Base-by-base conservation (phyloP, 2,888 invertebrate species). In the Danaus chrysippus region DNA sequence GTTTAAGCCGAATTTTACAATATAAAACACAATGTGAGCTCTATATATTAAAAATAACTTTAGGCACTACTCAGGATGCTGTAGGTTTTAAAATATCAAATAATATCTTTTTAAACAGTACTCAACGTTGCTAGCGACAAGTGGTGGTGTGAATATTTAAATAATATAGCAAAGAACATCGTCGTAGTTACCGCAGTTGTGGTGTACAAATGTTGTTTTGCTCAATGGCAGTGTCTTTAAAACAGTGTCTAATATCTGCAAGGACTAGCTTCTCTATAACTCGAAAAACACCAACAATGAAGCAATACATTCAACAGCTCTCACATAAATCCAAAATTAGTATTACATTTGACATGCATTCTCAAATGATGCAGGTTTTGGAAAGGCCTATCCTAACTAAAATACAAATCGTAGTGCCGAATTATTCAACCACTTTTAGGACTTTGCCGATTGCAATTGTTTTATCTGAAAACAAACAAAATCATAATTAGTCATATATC, bases 401-500 rank as follows among this genome's bases (percentile, higher is more conserved):
- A 86, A 87, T 90, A 89, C 84, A 85, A 84, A 77, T 82, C 73
- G 77, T 86, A 86, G 86, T 86, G 87, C 86, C 86, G 84, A 72
- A 87, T 92, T 95, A 98, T 91, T 97, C 97, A 82, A 97, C 92
- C 86, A 98, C 96, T 93, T 98, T 98, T 87, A 98, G 94, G 90
- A 98, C 98, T 93, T 99, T 99, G 80, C 99, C 99, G 86, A 99
- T 99, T 76, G 99, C 99, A 92, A 99, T 99, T 63, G 89, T 90
- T 85, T 90, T 89, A 84, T 90, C 90, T 89, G 90, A 72, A 88
- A 89, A 71, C 66, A 76, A 73, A 69, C 66, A 69, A 56, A 54
- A 57, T 42, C 63, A 41, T 56, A 42, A 52, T 15, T 56, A 56
- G 34, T 58, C 58, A 54, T 53, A 63, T 12, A 55, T 42, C 12